phyloP scores from a whole-genome alignment of 2,888 invertebrate genomes.

The Imbricaverruca yamaguchii region DNA sequence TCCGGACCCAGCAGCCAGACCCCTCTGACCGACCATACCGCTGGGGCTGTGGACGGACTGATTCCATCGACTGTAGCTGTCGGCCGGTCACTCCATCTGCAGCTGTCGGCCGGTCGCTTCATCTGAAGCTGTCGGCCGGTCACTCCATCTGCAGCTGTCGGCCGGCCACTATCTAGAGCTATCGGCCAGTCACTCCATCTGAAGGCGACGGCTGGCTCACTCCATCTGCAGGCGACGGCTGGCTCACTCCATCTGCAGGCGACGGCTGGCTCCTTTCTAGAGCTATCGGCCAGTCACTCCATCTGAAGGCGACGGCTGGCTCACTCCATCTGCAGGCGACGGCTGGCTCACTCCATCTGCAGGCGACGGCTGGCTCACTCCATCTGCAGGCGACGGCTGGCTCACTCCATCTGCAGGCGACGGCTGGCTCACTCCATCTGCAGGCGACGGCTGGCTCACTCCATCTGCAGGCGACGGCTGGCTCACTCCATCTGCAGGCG shows the following conservation, averaged over 20 bases:
- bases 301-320: background rate
- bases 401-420: background rate
- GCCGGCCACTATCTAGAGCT: background rate
- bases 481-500: constrained; percentile 14
- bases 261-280: background rate
- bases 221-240: background rate
- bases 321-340: constrained; percentile 10
- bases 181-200: constrained; percentile 10
- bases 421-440: background rate
- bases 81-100: background rate
- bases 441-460: background rate
- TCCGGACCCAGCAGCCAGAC: too few species aligned
- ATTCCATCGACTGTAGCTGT: background rate
- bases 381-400: background rate
- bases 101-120: too few species aligned
- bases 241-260: background rate
- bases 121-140: background rate
- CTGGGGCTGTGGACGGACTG: background rate
- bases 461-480: background rate
- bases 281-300: background rate
- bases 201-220: background rate
- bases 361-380: background rate
- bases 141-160: constrained; percentile 1
- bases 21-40: too few species aligned
- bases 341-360: background rate